These are phyloP conservation scores for Uria aalge DNA, from an alignment of 2,113 vertebrate species.

Conservation along the genomic window DNA sequence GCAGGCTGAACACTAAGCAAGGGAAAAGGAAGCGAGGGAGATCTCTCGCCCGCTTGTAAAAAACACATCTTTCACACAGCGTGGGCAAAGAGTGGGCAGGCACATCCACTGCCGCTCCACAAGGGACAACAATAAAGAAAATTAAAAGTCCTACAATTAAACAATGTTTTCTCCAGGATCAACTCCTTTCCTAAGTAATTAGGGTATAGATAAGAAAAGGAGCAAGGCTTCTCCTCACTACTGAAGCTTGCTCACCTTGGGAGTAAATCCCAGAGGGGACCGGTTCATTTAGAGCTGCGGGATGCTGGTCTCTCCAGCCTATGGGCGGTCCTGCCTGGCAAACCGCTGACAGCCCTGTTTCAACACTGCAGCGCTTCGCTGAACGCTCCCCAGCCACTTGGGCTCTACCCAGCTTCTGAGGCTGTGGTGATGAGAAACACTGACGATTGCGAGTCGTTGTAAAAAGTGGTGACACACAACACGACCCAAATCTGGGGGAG, in stretches of 20 bases:
- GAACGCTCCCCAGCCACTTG: neutral
- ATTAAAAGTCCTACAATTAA: neutral
- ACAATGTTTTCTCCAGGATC: neutral
- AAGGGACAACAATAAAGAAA: neutral
- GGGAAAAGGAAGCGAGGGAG: neutral
- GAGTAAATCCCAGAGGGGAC: neutral
- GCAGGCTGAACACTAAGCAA: neutral
- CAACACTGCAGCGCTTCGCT: rapidly evolving
- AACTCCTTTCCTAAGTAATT: neutral
- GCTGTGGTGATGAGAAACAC: neutral
- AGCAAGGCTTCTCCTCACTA: neutral
- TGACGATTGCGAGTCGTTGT: neutral
- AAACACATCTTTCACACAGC: neutral
- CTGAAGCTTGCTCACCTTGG: neutral
- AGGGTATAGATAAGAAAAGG: neutral
- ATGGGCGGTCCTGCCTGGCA: neutral
- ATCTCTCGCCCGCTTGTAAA: neutral
- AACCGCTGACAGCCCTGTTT: neutral
- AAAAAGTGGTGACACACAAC: neutral
- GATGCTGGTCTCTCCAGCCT: neutral
- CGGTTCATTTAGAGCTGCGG: neutral
- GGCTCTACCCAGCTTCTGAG: neutral
- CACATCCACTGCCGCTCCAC: neutral
- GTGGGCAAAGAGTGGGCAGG: neutral
- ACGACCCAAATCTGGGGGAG: neutral